These are phyloP conservation scores for Lasioglossum marginatum DNA, from an alignment of 2,888 invertebrate genomes.

Conservation along the genomic window DNA sequence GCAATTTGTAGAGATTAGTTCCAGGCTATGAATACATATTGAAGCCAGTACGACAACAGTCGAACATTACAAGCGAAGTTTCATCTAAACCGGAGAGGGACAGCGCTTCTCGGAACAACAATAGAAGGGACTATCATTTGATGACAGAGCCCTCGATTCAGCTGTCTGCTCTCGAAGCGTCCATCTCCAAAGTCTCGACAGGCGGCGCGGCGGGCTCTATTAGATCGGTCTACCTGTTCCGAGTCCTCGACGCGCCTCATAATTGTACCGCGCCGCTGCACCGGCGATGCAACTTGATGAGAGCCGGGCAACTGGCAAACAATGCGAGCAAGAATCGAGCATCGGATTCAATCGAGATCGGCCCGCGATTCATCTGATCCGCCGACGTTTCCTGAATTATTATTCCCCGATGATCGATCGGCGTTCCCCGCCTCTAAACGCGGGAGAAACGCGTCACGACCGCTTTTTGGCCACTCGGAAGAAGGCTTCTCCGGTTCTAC, in stretches of 20 bases:
- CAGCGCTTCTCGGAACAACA: neutral
- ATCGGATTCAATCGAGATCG: constrained; percentile 8
- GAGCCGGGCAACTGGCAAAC: constrained; percentile 35
- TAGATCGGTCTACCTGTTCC: neutral
- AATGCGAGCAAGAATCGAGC: constrained; percentile 55
- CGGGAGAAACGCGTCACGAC: neutral
- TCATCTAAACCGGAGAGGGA: neutral
- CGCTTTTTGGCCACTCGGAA: constrained; percentile 44
- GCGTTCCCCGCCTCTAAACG: neutral
- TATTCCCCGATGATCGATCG: constrained; percentile 53
- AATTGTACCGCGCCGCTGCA: constrained; percentile 38
- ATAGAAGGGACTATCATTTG: neutral
- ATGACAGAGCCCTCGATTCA: constrained; percentile 6
- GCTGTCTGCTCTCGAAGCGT: constrained; percentile 3
- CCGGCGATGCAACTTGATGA: constrained; percentile 34
- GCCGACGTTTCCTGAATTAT: constrained; percentile 47
- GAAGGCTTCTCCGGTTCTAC: constrained; percentile 13
- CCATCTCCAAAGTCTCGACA: neutral
- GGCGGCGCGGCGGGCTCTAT: neutral
- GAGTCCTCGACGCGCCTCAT: constrained; percentile 5
- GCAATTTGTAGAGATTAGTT: neutral
- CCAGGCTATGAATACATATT: neutral
- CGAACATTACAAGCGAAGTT: neutral
- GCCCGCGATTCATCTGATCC: constrained; percentile 43
- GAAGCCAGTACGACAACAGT: neutral